phyloP scores from a whole-genome alignment of 2,888 invertebrate species.

The Lithophane ornitopus region DNA sequence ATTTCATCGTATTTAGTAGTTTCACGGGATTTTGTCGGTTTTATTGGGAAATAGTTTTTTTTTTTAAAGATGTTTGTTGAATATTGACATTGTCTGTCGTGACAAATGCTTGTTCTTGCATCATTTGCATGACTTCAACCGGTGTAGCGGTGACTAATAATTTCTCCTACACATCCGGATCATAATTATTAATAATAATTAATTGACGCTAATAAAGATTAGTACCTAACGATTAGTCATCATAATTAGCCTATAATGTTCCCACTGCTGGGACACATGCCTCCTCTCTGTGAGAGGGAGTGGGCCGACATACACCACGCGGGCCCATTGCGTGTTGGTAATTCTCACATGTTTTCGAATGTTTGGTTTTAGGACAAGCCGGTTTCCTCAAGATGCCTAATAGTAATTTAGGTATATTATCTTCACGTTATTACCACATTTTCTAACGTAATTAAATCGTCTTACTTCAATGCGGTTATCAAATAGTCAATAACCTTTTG shows the following conservation, averaged over 20 bases:
- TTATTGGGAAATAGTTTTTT: not conserved
- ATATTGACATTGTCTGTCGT: not conserved
- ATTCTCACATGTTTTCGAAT: no score
- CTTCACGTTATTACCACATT: not conserved
- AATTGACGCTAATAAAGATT: not conserved
- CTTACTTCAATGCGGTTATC: not conserved
- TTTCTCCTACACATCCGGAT: conserved; percentile 28
- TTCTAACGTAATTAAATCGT: not conserved
- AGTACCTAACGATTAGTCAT: not conserved
- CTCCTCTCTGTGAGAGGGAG: no score
- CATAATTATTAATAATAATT: conserved; percentile 8
- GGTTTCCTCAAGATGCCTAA: no score
- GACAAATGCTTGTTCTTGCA: conserved; percentile 8
- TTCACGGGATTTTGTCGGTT: not conserved
- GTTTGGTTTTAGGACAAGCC: no score
- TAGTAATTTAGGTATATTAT: not conserved
- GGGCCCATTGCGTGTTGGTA: no score
- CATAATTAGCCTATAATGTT: no score
- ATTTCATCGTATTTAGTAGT: not conserved
- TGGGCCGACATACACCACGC: no score
- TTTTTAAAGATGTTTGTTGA: not conserved
- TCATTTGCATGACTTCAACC: conserved; percentile 7
- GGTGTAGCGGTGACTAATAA: conserved; percentile 25
- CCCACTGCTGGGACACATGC: no score
- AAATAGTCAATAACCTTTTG: not conserved